phyloP scores from a whole-genome alignment of 2,113 vertebrate genomes.

The Limnothrissa miodon region DNA sequence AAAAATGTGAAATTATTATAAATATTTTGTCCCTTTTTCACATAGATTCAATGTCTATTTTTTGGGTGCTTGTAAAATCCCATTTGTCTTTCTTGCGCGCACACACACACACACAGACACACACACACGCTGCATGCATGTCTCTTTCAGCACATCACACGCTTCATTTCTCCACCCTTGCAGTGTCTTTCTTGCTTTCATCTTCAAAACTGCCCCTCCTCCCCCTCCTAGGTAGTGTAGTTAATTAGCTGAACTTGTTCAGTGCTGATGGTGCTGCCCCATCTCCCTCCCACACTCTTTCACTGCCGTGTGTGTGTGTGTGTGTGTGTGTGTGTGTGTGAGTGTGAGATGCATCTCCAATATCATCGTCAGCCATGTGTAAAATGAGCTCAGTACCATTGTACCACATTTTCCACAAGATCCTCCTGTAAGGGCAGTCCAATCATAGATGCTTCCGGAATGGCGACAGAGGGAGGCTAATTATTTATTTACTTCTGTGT shows the following conservation, averaged over 20 bases:
- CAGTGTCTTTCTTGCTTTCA: not conserved
- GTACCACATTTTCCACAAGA: slow-evolving; percentile 24
- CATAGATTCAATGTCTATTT: too few relatives aligned
- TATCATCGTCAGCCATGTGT: slow-evolving; percentile 35
- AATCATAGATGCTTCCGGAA: not conserved
- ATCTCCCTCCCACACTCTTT: not conserved
- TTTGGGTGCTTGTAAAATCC: too few relatives aligned
- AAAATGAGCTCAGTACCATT: slow-evolving; percentile 33
- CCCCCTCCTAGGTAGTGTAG: slow-evolving; percentile 1
- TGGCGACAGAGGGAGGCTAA: not conserved
- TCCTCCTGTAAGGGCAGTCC: not conserved
- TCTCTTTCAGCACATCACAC: not conserved
- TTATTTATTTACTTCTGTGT: slow-evolving; percentile 6
- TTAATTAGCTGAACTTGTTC: slow-evolving; percentile 40
- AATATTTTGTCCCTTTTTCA: too few relatives aligned
- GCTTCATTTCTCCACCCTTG: not conserved
- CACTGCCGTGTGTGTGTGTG: slow-evolving; percentile 1
- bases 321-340: not conserved
- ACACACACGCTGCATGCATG: not conserved
- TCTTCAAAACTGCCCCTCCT: not conserved
- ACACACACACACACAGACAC: not conserved
- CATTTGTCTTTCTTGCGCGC: too few relatives aligned
- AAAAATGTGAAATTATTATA: too few relatives aligned
- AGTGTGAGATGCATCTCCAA: slow-evolving; percentile 11
- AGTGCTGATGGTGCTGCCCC: slow-evolving; percentile 23